Conservation (phyloP, 1,140 invertebrate genomes). For the Vanessa tameamea region DNA sequence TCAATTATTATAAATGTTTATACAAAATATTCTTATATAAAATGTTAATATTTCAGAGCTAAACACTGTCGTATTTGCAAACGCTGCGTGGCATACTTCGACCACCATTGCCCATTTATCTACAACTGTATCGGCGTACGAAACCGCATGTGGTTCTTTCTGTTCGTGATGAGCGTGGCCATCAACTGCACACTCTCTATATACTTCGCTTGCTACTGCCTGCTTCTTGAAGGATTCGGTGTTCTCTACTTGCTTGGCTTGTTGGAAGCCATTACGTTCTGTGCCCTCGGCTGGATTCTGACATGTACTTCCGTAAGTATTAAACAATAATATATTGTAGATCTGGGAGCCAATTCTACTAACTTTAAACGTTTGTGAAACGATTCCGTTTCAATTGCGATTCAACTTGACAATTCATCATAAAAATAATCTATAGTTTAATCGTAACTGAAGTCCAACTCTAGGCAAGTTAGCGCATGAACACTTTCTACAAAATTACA, state of each 20-base stretch:
- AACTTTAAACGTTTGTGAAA: too few relatives aligned
- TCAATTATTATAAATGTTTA: neutral
- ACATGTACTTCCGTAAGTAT: slow-evolving; percentile 92
- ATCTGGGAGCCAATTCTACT: too few relatives aligned
- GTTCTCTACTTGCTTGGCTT: slow-evolving; percentile 90
- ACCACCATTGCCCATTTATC: slow-evolving; percentile 97
- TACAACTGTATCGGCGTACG: slow-evolving; percentile 94
- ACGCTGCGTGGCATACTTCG: slow-evolving; percentile 94
- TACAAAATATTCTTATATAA: neutral
- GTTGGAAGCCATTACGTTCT: slow-evolving; percentile 91
- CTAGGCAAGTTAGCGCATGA: too few relatives aligned
- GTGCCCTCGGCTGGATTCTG: slow-evolving; percentile 91
- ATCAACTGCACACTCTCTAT: slow-evolving; percentile 93
- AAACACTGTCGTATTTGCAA: slow-evolving; percentile 96
- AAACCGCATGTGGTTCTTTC: slow-evolving; percentile 95
- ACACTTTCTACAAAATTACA: too few relatives aligned
- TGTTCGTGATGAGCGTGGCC: slow-evolving; percentile 92
- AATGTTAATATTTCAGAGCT: slow-evolving; percentile 79
- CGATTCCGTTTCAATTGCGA: too few relatives aligned
- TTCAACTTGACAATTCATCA: too few relatives aligned
- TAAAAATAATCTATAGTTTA: too few relatives aligned
- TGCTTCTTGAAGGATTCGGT: slow-evolving; percentile 92
- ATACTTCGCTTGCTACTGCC: slow-evolving; percentile 93
- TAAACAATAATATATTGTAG: too few relatives aligned
- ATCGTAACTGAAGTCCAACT: too few relatives aligned